Conservation (phyloP, 1,140 invertebrate genomes). For the Sinonovacula constricta region DNA sequence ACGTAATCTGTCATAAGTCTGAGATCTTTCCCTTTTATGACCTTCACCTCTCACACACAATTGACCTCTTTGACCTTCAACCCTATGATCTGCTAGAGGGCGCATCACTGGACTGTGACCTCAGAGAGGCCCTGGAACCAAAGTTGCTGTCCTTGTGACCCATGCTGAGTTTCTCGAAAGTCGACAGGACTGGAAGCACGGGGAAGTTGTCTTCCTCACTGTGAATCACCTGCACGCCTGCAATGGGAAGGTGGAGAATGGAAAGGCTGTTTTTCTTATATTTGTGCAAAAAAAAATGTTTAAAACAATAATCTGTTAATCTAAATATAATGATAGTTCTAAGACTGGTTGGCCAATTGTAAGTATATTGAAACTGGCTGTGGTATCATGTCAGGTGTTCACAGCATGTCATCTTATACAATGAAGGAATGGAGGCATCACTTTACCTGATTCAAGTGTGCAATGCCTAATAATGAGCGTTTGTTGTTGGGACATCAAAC, state of each 20-base stretch:
- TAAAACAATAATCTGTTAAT: too few species aligned
- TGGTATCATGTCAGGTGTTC: too few species aligned
- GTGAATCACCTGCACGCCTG: slow-evolving; percentile 46
- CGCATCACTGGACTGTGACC: slow-evolving; percentile 20
- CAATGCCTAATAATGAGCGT: background rate
- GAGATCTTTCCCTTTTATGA: background rate
- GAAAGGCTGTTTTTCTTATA: too few species aligned
- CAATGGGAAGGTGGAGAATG: too few species aligned
- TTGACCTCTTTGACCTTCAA: background rate
- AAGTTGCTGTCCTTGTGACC: slow-evolving; percentile 18
- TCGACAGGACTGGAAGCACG: slow-evolving; percentile 26
- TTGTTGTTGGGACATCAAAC: background rate
- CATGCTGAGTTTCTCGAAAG: slow-evolving; percentile 48
- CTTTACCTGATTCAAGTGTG: background rate
- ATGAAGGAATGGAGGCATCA: too few species aligned
- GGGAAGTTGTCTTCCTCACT: slow-evolving; percentile 41
- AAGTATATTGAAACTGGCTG: too few species aligned
- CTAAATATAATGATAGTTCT: too few species aligned
- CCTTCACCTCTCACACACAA: background rate
- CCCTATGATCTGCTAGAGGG: slow-evolving; percentile 16
- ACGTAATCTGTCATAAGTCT: too few species aligned
- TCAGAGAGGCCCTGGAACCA: slow-evolving; percentile 47
- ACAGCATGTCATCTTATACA: too few species aligned
- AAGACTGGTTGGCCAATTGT: too few species aligned
- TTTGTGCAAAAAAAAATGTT: too few species aligned